A percentile compares a stretch with the other conserved stretches of the same genome.
These are phyloP conservation scores for Amphipoea oculea DNA, from an alignment of 2,888 invertebrate genomes.

Conservation along the genomic window DNA sequence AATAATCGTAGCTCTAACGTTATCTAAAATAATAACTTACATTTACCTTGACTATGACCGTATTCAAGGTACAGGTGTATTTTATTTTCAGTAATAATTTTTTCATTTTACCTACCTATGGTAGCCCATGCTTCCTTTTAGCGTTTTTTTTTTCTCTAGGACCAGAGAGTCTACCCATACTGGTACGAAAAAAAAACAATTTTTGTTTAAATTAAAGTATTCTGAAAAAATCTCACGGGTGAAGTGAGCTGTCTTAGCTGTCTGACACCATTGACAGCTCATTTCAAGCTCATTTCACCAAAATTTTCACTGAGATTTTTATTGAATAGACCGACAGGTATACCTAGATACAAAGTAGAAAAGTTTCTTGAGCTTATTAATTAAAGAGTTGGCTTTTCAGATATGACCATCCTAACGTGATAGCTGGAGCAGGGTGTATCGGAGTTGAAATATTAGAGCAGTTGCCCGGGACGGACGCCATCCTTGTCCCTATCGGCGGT, in stretches of 20 bases:
- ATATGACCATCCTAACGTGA: slow-evolving; percentile 97
- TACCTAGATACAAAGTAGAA: neutral
- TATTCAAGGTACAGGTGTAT: neutral
- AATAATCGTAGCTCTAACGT: neutral
- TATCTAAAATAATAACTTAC: neutral
- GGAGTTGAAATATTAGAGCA: slow-evolving; percentile 97
- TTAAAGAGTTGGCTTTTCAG: slow-evolving; percentile 82
- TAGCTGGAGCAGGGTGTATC: slow-evolving; percentile 97
- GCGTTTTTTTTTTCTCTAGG: neutral
- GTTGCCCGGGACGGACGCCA: slow-evolving; percentile 94
- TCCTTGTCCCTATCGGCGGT: slow-evolving; percentile 97
- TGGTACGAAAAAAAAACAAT: neutral
- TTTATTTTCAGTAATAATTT: neutral
- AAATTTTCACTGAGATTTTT: too few relatives aligned
- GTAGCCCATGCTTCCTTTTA: neutral
- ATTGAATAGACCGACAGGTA: neutral
- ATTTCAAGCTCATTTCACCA: neutral
- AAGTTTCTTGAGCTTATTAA: neutral
- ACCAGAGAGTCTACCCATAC: neutral
- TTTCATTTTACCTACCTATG: neutral
- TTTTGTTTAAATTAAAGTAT: neutral
- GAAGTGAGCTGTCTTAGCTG: too few relatives aligned
- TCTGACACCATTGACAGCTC: neutral
- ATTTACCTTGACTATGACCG: neutral
- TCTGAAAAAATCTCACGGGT: too few relatives aligned